Conservation (phyloP, 2,113 vertebrate species). For the Trinectes maculatus region DNA sequence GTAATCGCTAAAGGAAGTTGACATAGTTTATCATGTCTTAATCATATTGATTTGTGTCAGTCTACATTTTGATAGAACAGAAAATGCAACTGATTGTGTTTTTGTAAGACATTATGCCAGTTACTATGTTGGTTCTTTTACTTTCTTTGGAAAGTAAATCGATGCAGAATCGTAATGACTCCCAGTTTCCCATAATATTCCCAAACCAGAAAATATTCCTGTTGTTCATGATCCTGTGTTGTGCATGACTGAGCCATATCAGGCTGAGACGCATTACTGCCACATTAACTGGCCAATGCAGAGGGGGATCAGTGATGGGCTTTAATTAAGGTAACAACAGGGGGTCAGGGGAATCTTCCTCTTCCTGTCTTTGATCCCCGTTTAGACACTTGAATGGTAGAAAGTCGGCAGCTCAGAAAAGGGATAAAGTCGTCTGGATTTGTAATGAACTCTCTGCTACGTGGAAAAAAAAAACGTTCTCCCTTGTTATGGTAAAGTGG, state of each 20-base stretch:
- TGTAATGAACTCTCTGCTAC: neutral
- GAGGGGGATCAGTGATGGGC: slow-evolving; percentile 42
- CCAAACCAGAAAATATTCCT: slow-evolving; percentile 4
- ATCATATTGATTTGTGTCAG: too few relatives aligned
- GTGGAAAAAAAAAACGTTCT: too few relatives aligned
- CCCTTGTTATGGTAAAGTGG: too few relatives aligned
- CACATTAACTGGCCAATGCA: slow-evolving; percentile 9
- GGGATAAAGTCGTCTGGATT: slow-evolving; percentile 1
- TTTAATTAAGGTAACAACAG: slow-evolving; percentile 65
- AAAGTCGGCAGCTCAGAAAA: slow-evolving; percentile 32
- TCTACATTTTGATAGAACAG: too few relatives aligned
- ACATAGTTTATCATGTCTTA: too few relatives aligned
- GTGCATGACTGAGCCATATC: slow-evolving; percentile 15
- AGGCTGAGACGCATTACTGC: slow-evolving; percentile 21
- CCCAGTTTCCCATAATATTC: too few relatives aligned
- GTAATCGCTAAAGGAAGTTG: too few relatives aligned
- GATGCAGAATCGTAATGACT: neutral
- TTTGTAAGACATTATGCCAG: too few relatives aligned
- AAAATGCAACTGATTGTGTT: too few relatives aligned
- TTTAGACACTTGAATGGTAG: slow-evolving; percentile 41
- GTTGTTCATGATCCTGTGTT: slow-evolving; percentile 11
- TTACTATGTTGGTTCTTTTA: too few relatives aligned
- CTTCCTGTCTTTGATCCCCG: slow-evolving; percentile 45
- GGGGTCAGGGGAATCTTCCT: slow-evolving; percentile 19
- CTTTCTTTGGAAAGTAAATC: too few relatives aligned